A percentile compares a stretch with the other conserved stretches of the same genome.
These are phyloP conservation scores for Phymanthus crucifer DNA, from an alignment of 92 coral and sea anemone genomes.

Conservation along the genomic window DNA sequence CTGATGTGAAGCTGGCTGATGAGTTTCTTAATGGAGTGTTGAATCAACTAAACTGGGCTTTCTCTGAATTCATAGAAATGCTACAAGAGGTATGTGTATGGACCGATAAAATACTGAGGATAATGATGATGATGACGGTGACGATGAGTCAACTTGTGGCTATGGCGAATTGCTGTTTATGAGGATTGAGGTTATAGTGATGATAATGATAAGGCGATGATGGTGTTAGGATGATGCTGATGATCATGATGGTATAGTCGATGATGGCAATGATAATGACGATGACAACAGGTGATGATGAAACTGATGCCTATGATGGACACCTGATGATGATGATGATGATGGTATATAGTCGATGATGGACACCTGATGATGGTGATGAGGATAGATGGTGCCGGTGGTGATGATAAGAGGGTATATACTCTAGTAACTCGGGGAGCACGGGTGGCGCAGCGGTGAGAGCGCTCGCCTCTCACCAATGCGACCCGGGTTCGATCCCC, in stretches of 20 bases:
- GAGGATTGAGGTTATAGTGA: neutral
- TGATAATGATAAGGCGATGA: neutral
- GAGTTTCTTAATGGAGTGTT: slow-evolving; percentile 91
- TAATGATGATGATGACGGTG: neutral
- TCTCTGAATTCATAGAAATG: slow-evolving; percentile 99
- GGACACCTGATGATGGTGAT: no score
- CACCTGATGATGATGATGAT: no score
- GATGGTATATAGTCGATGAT: neutral
- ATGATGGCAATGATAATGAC: neutral
- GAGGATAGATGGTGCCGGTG: neutral
- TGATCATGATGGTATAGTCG: neutral
- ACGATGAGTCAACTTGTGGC: neutral
- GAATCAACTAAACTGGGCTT: slow-evolving; percentile 99
- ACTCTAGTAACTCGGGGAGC: no score
- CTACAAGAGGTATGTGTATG: slow-evolving; percentile 78
- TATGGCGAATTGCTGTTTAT: no score
- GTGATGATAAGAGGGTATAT: no score
- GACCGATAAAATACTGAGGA: neutral
- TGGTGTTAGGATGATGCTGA: no score
- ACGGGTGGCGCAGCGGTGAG: no score
- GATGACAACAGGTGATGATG: neutral
- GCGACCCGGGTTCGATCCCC: no score
- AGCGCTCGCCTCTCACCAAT: no score
- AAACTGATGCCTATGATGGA: neutral
- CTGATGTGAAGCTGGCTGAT: slow-evolving; percentile 75